phyloP scores from a whole-genome alignment of 2,113 vertebrate genomes.

The Ptilorrhoa leucosticta region DNA sequence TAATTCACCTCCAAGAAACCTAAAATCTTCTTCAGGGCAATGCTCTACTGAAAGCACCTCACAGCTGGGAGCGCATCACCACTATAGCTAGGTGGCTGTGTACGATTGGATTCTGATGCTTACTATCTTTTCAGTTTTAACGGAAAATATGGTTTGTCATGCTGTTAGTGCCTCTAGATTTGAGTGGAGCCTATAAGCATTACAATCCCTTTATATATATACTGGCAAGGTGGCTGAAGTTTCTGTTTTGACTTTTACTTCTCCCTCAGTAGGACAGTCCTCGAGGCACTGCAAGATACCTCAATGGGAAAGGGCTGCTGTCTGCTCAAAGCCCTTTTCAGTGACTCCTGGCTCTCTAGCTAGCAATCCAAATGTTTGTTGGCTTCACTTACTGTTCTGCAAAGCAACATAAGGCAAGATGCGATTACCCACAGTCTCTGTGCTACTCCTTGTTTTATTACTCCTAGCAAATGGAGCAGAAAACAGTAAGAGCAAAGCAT shows the following conservation, averaged over 20 bases:
- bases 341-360: not conserved
- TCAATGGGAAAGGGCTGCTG: not conserved
- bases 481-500: not conserved
- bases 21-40: not conserved
- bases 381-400: not conserved
- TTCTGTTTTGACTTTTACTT: not conserved
- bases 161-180: not conserved
- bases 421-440: not conserved
- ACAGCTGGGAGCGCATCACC: not conserved
- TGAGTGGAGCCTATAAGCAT: not conserved
- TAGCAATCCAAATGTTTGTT: not conserved
- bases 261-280: not conserved
- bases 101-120: not conserved
- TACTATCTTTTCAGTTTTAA: not conserved
- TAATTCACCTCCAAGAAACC: not conserved
- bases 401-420: not conserved
- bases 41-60: not conserved
- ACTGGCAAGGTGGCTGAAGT: not conserved
- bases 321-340: not conserved
- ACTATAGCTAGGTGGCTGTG: not conserved
- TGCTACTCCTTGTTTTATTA: not conserved
- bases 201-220: not conserved
- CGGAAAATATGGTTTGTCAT: not conserved
- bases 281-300: fast-evolving
- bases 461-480: slow-evolving; percentile 4